A percentile compares a stretch with the other conserved stretches of the same genome.
Evolutionary conservation across 92 coral and sea anemone genomes (phyloP).

Genomic region (Muricea muricata): DNA sequence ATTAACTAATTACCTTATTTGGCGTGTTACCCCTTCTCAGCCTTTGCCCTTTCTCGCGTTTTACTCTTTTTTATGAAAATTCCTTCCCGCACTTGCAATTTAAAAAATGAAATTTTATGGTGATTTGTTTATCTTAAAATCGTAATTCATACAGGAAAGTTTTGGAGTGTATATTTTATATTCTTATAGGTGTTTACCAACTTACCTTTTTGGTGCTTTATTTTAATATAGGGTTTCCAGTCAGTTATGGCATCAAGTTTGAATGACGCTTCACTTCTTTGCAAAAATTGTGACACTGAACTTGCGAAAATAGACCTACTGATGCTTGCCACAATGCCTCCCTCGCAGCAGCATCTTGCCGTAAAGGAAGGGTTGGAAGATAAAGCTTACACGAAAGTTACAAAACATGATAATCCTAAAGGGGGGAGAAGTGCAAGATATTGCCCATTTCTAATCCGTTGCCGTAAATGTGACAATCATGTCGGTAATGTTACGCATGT

Average conservation of each 20-base stretch:
- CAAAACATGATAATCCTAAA: constrained; percentile 66
- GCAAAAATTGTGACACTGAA: constrained; percentile 59
- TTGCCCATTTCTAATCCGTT: constrained; percentile 73
- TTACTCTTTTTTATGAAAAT: too few relatives aligned
- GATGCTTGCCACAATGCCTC: constrained; percentile 78
- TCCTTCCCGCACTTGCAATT: too few relatives aligned
- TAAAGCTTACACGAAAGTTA: constrained; percentile 55
- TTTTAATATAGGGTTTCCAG: too few relatives aligned
- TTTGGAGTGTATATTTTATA: too few relatives aligned
- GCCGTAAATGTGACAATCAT: constrained; percentile 66
- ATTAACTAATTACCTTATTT: too few relatives aligned
- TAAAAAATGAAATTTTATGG: too few relatives aligned
- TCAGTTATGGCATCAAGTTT: not conserved
- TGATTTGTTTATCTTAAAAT: too few relatives aligned
- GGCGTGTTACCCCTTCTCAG: too few relatives aligned
- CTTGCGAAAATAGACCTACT: constrained; percentile 66
- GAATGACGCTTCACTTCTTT: constrained; percentile 51
- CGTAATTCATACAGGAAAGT: too few relatives aligned
- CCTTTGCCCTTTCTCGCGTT: too few relatives aligned
- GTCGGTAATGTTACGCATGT: constrained; percentile 71
- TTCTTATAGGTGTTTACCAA: too few relatives aligned
- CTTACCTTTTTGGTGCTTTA: too few relatives aligned
- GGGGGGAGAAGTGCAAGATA: constrained; percentile 64
- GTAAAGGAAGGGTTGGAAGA: constrained; percentile 54
- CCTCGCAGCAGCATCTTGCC: constrained; percentile 79